Conservation (phyloP, 2,797 vertebrate species). For the Muscicapa striata region DNA sequence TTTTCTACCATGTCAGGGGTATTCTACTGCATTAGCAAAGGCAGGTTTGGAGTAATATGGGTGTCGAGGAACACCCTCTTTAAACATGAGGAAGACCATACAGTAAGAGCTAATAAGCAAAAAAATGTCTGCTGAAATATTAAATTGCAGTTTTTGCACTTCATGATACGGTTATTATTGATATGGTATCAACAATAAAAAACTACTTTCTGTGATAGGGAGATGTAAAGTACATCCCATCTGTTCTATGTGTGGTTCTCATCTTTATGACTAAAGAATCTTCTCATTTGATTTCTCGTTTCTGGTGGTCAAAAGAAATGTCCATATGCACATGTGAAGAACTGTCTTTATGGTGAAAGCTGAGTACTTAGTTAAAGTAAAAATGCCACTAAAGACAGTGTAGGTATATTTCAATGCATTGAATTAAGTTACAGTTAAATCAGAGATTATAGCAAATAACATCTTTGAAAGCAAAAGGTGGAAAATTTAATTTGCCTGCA, state of each 20-base stretch:
- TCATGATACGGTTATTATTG: not conserved
- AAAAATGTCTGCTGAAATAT: not conserved
- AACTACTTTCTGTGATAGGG: not conserved
- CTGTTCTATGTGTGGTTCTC: not conserved
- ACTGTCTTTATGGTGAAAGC: not conserved
- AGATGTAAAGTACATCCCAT: not conserved
- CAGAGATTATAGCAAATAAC: not conserved
- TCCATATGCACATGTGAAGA: not conserved
- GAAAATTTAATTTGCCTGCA: slow-evolving; percentile 1
- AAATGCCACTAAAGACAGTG: not conserved
- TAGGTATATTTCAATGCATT: not conserved
- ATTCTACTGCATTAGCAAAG: not conserved
- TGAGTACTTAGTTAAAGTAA: not conserved
- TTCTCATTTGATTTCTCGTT: not conserved
- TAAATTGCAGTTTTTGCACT: not conserved
- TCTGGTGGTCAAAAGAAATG: not conserved
- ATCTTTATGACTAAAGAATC: not conserved
- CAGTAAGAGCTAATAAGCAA: not conserved
- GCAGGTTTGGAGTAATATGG: not conserved
- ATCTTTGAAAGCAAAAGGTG: not conserved
- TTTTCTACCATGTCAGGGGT: not conserved
- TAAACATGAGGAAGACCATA: not conserved
- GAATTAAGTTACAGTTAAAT: not conserved
- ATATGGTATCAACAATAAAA: not conserved
- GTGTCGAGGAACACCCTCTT: not conserved